A percentile compares a stretch with the other conserved stretches of the same genome.
Conservation (phyloP, 2,888 invertebrate genomes). For the Pandemis corylana region DNA sequence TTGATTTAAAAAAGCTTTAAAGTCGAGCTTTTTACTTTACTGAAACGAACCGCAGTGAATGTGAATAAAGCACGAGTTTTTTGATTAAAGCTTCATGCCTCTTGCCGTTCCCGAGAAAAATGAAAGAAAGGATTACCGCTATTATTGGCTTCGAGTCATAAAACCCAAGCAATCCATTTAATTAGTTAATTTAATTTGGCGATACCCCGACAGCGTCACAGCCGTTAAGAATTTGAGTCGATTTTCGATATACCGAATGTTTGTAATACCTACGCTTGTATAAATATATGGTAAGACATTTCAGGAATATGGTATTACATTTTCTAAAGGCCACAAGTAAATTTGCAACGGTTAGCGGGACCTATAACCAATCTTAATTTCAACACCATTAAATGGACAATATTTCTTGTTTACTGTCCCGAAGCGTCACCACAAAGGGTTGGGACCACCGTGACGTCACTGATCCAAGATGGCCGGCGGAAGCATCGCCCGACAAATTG, state of each 20-base stretch:
- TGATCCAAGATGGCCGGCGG: conserved; percentile 49
- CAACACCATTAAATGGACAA: conserved; percentile 14
- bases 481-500: conserved; percentile 49
- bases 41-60: neutral
- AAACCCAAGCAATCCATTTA: neutral
- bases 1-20: too few relatives aligned
- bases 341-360: conserved; percentile 25
- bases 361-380: conserved; percentile 2
- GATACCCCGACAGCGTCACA: too few relatives aligned
- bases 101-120: neutral
- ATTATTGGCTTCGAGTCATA: neutral
- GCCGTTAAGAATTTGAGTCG: too few relatives aligned
- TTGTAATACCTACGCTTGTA: too few relatives aligned
- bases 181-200: too few relatives aligned
- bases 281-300: too few relatives aligned
- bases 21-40: neutral
- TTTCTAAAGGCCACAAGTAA: conserved; percentile 17
- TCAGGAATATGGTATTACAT: too few relatives aligned
- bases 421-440: conserved; percentile 33
- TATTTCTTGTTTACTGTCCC: conserved; percentile 16
- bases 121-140: neutral
- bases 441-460: conserved; percentile 58
- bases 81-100: neutral
- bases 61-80: neutral
- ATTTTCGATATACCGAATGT: too few relatives aligned